phyloP scores from a whole-genome alignment of 2,888 invertebrate species.

The Leucophenga montana region DNA sequence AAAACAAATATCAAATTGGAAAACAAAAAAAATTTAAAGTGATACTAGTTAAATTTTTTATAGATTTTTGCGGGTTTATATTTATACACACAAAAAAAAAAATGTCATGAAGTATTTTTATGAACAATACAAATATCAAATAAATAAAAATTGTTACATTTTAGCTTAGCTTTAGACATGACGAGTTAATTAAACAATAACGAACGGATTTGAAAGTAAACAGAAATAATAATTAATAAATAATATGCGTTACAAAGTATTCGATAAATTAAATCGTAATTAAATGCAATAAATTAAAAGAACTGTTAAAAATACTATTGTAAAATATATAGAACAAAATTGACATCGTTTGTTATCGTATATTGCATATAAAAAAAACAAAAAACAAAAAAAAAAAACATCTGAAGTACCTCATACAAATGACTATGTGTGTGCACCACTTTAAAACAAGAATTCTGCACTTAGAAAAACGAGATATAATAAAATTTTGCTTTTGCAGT shows the following conservation, averaged over 20 bases:
- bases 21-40: slow-evolving; percentile 9
- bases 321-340: too few species aligned
- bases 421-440: too few species aligned
- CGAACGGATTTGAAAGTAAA: slow-evolving; percentile 10
- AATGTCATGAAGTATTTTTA: slow-evolving; percentile 4
- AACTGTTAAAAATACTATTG: too few species aligned
- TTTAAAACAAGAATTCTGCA: too few species aligned
- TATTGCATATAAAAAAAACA: too few species aligned
- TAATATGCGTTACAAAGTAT: background rate
- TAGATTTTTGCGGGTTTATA: slow-evolving; percentile 19
- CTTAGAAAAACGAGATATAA: too few species aligned
- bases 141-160: slow-evolving; percentile 10
- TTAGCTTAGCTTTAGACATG: slow-evolving; percentile 18
- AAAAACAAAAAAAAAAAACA: too few species aligned
- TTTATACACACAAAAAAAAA: slow-evolving; percentile 6
- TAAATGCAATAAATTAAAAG: too few species aligned
- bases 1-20: slow-evolving; percentile 16
- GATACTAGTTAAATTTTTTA: slow-evolving; percentile 25
- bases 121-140: slow-evolving; percentile 11
- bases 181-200: background rate
- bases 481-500: too few species aligned
- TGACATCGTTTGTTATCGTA: too few species aligned
- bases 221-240: too few species aligned
- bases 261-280: background rate
- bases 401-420: too few species aligned